Base-by-base conservation (phyloP, 2,888 invertebrate species). In the Leptinotarsa peninsularis region DNA sequence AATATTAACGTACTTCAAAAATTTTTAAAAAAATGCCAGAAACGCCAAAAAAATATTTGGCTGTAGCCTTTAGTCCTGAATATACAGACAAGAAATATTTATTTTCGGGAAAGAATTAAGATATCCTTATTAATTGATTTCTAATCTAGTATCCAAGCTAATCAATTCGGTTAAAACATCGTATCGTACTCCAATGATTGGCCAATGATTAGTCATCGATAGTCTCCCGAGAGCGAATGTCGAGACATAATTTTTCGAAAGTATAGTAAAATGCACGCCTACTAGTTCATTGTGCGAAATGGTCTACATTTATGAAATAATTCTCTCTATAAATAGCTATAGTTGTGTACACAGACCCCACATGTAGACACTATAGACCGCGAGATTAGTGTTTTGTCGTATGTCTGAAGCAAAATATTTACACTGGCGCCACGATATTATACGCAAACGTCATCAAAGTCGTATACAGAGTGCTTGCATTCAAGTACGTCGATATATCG, bases 381-480 rank as follows among this genome's bases (percentile, higher is more conserved):
- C 73, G 67, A 79, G 72, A 72, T 72, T 76, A 77, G 74, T 78
- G 76, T 79, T 76, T 79, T 76, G 78, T 79, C 77, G 77, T 72
- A 68, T 52, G 77, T 79, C 77, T 79, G 77, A 73, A 73, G 76
- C 76, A 81, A 83, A 84, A 83, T 83, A 84, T 84, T 84, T 83
- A 83, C 82, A 73, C 82, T 84, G 84, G 85, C 85, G 85, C 84
- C 85, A 82, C 81, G 81, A 80, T 82, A 81, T 81, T 82, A 81
- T 81, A 83, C 79, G 84, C 83, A 80, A 82, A 83, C 84, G 82
- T 83, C 83, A 83, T 82, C 83, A 63, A 67, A 75, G 74, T 66
- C 77, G 70, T 58, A 66, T 74, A 70, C 68, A 70, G 50, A 54
- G 58, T 43, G 58, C 52, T 60, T 49, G n/a, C 17, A 18, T 15